Evolutionary conservation across 1,140 invertebrate species (phyloP), one percentile per base, ranked within the genome.

Genomic region (Drosophila lowei): DNA sequence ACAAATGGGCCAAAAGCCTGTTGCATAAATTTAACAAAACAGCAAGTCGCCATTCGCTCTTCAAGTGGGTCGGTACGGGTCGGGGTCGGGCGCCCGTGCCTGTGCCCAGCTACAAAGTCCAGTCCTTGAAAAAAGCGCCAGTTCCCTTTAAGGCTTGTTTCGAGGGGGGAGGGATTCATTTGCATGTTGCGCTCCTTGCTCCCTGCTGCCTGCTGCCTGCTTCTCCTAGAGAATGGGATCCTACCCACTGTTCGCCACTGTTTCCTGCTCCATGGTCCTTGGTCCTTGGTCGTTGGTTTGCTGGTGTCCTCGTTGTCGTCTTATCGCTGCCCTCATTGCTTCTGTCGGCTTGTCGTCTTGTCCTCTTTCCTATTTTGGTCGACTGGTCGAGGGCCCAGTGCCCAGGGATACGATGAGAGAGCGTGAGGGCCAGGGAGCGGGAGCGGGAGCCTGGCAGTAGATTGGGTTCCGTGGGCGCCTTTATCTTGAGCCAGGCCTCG

Each of bases 1-100:
- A 86, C 81, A 86, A 86, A 86, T 88, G 81, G 83, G 83, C 66
- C 81, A 81, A 86, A 84, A 86, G 81, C 83, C 81, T 85, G 81
- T 85, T 85, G 81, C 81, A 86, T 86, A 86, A 86, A 86, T 86
- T 88, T 77, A 43, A 41, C 43, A 53, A 62, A 72, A 44, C 54
- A 59, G 25, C 49, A 80, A 79, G 73, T 72, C 28, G 30, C 57
- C 30, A 41, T 53, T 23, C 38, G 52, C 47, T 38, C 34, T 38
- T 38, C 34, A 38, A 38, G 34, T 13, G 34, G 34, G 34, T 38
- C 34, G 34, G 9, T 3, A 0, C 3, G 30, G 30, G 9, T 34
- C 3, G 30, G 30, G 9, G 9, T 11, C 30, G 30, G 30, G 6
- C 6, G 28, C 28, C 28, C 28, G 7, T 23, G 28, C 7, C 15